Percentiles rank a stretch among this genome's conserved stretches.
phyloP scores from a whole-genome alignment of 2,888 invertebrate species.

The Trichacis sp. region DNA sequence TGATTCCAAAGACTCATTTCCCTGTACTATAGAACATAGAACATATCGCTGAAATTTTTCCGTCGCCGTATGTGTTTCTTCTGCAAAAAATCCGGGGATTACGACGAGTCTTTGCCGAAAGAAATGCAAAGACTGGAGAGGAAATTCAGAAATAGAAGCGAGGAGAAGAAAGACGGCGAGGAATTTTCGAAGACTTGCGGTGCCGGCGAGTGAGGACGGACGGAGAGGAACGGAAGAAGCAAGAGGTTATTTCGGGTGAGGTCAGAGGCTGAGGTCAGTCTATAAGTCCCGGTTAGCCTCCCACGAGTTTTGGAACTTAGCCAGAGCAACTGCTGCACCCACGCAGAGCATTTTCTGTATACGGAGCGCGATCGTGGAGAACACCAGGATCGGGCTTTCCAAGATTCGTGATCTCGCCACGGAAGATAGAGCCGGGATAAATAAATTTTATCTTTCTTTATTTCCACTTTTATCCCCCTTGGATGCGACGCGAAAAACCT shows the following conservation, averaged over 20 bases:
- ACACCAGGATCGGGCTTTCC: constrained; percentile 40
- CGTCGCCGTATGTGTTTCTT: too few relatives aligned
- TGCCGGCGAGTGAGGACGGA: too few relatives aligned
- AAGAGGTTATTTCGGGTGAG: constrained; percentile 67
- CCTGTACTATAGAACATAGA: too few relatives aligned
- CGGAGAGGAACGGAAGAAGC: constrained; percentile 32
- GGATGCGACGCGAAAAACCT: too few relatives aligned
- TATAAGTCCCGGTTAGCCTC: constrained; percentile 67
- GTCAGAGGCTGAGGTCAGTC: constrained; percentile 69
- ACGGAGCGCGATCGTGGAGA: constrained; percentile 42
- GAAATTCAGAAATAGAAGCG: constrained; percentile 34
- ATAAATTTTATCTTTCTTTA: constrained; percentile 30
- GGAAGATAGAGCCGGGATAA: constrained; percentile 26
- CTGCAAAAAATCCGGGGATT: too few relatives aligned
- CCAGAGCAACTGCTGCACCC: constrained; percentile 52
- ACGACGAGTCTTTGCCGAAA: background rate
- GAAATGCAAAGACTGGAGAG: constrained; percentile 22
- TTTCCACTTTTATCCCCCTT: constrained; percentile 3
- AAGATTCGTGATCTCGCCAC: constrained; percentile 40
- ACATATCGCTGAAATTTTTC: too few relatives aligned
- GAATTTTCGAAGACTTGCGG: background rate
- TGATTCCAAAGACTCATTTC: too few relatives aligned
- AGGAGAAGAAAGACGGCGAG: constrained; percentile 33
- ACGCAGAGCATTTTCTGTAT: constrained; percentile 39
- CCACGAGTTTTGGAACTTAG: constrained; percentile 65